Base-by-base conservation (phyloP, 2,888 invertebrate genomes). In the Drosophila incognita region DNA sequence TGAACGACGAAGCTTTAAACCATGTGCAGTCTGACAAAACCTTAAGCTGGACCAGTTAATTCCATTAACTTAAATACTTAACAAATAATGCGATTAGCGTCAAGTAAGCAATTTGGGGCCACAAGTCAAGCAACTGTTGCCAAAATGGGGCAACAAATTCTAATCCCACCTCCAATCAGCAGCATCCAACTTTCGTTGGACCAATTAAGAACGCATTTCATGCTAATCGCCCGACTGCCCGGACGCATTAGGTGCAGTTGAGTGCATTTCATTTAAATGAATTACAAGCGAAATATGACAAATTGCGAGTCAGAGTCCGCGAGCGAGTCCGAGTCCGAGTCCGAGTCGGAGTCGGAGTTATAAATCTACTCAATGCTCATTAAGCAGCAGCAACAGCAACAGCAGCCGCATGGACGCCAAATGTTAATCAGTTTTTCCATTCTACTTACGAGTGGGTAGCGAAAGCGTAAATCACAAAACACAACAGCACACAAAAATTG, bases 241-340 rank as follows among this genome's bases (percentile, higher is more conserved):
- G 33, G 27, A n/a, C 65, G 60, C 65, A 76, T 79, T 72, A 63
- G 74, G 70, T 89, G 88, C 86, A 88, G 79, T 85, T 82, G 85
- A 87, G 87, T 90, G 90, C 89, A 90, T 86, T 85, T 90, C 76
- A 78, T 90, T 87, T 88, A 79, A 90, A 86, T 81, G 81, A 87
- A 90, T 90, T 88, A 85, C 83, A 81, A 77, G 83, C 83, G 56
- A 83, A 90, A 90, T 87, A 86, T 90, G 79, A 90, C 42, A 24
- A 38, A 29, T 42, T 27, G n/a, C 35, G 27, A 49, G 27, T 27
- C 35, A 18, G 24, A 33, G 31, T 38, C 35, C 51, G 36, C n/a
- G 6, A 40, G 21, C 21, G 21, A n/a, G n/a, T 21, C 24, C n/a
- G 29, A 35, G 35, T 46, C 24, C n/a, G 24, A 48, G 5, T 13